Base-by-base conservation (phyloP, 1,140 invertebrate genomes). In the Coelopa frigida region DNA sequence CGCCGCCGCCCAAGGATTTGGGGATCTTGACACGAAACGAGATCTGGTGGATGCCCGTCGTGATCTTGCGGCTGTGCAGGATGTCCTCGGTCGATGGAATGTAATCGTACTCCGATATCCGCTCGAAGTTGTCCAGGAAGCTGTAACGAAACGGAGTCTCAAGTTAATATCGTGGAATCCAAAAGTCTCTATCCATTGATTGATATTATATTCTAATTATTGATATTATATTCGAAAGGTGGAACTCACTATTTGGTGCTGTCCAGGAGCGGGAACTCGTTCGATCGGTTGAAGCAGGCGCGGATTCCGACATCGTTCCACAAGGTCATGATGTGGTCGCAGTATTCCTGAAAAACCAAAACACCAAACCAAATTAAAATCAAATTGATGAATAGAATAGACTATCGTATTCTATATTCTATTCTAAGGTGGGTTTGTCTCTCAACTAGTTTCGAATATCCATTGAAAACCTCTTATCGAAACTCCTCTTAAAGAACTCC, bases 221-320 rank as follows among this genome's bases (percentile, higher is more conserved):
- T n/a, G n/a, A 39, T 11, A 39, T 7, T 18, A 4, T 38, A 38
- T 12, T 38, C 4, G 3, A 10, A 10, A 3, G 20, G 14, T 27
- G 8, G n/a, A 14, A 75, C 76, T 74, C 69, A 82, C 80, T 89
- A 88, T 78, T 86, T 82, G 10, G 87, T 85, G 56, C 84, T 86
- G 58, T 89, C 87, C 45, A 89, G 79, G 14, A 89, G 67, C 59
- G 85, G 83, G 56, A 83, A 89, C 69, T 89, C 85, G 59, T 85
- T 85, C 1, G 83, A 83, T 57, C 84, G 71, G 52, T 73, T 69
- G 52, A 79, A 87, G 51, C 82, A 82, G 52, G 81, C 74, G 57
- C 82, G 76, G 2, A 90, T 79, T 1, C 84, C 85, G 22, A 66
- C 66, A 62, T 84, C 81, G 10, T 66, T 66, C 82, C 82, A 84